These are phyloP conservation scores for Yasuhikotakia modesta DNA, from an alignment of 2,797 vertebrate species.

Conservation along the genomic window DNA sequence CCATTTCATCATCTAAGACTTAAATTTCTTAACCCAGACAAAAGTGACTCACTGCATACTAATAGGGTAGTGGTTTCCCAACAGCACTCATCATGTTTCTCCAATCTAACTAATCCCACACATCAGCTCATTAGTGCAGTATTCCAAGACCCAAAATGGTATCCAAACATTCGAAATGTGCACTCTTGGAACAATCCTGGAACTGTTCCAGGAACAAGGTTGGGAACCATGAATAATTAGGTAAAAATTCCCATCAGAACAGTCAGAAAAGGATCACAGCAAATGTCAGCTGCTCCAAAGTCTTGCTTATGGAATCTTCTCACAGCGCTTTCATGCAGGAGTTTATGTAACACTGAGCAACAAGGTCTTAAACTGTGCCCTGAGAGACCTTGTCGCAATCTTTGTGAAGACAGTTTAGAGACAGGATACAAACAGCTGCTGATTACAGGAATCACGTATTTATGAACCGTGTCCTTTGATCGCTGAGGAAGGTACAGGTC, in stretches of 20 bases:
- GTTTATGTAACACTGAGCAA: background rate
- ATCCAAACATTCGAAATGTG: too few relatives aligned
- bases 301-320: background rate
- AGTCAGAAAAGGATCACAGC: too few relatives aligned
- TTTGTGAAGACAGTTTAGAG: constrained; percentile 11
- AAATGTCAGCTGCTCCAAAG: too few relatives aligned
- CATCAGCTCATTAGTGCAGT: too few relatives aligned
- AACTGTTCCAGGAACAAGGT: too few relatives aligned
- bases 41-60: constrained; percentile 1
- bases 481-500: constrained; percentile 63
- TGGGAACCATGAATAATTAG: too few relatives aligned
- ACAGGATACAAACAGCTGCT: constrained; percentile 41
- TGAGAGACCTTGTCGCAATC: constrained; percentile 1
- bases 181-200: too few relatives aligned
- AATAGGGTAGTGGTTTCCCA: too few relatives aligned
- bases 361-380: background rate
- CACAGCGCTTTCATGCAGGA: background rate
- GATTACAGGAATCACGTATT: constrained; percentile 38
- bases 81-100: too few relatives aligned
- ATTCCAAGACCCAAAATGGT: too few relatives aligned
- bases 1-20: background rate
- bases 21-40: background rate
- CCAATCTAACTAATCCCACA: too few relatives aligned
- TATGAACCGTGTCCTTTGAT: constrained; percentile 45
- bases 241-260: too few relatives aligned